Conservation (phyloP, 1,140 invertebrate genomes). For the Whitmania pigra region DNA sequence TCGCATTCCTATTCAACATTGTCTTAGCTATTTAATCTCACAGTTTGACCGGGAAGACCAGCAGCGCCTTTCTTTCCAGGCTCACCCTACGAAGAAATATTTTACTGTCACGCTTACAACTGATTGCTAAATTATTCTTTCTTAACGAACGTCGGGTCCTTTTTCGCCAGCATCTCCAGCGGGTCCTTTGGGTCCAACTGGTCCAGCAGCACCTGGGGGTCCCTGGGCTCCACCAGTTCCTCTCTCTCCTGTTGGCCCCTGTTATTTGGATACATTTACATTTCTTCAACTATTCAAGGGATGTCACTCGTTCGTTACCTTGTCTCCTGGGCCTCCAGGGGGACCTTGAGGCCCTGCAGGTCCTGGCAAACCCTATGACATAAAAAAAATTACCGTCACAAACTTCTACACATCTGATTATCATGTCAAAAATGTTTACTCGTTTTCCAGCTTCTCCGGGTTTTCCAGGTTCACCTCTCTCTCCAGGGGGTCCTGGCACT, state of each 20-base stretch:
- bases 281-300: too few species aligned
- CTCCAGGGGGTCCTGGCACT: not conserved
- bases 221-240: not conserved
- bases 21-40: not conserved
- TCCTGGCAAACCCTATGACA: not conserved
- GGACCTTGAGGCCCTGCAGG: not conserved
- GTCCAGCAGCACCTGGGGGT: not conserved
- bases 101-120: not conserved
- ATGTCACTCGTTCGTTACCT: too few species aligned
- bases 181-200: constrained; percentile 2
- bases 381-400: not conserved
- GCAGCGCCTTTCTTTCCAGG: constrained; percentile 7
- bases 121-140: too few species aligned
- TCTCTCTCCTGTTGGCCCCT: not conserved
- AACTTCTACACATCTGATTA: too few species aligned
- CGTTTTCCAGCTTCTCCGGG: constrained; percentile 17
- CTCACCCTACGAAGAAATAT: constrained; percentile 2
- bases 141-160: too few species aligned
- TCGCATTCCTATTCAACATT: too few species aligned
- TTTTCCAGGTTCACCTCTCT: constrained; percentile 18
- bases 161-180: not conserved
- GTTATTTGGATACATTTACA: not conserved
- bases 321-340: not conserved
- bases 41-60: not conserved
- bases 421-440: not conserved